Percentiles rank a stretch among this genome's conserved stretches.
Evolutionary conservation across 92 coral and sea anemone genomes (phyloP).

Genomic region (Pocillopora grandis): DNA sequence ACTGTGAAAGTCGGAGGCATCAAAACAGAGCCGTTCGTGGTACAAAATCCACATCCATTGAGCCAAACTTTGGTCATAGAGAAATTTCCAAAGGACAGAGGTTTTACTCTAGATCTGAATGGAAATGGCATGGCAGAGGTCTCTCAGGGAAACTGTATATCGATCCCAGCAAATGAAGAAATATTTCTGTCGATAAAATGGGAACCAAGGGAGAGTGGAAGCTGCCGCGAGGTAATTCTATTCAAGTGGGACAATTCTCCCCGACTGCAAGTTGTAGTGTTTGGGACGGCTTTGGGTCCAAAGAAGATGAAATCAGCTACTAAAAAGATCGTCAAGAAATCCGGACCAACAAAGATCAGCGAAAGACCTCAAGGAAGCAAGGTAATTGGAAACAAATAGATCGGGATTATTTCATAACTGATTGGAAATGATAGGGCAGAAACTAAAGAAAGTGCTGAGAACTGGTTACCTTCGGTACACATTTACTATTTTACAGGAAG

Average conservation of each 20-base stretch:
- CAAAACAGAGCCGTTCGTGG: slow-evolving; percentile 71
- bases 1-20: slow-evolving; percentile 84
- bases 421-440: too few relatives aligned
- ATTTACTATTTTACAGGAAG: too few relatives aligned
- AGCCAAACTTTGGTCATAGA: slow-evolving; percentile 79
- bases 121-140: slow-evolving; percentile 15
- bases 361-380: not conserved
- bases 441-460: too few relatives aligned
- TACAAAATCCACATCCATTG: slow-evolving; percentile 74
- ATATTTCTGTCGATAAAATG: slow-evolving; percentile 72
- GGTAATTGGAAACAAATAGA: not conserved
- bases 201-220: slow-evolving; percentile 89
- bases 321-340: slow-evolving; percentile 1
- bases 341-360: not conserved
- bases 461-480: too few relatives aligned
- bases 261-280: slow-evolving; percentile 80
- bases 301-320: slow-evolving; percentile 2
- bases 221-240: slow-evolving; percentile 76
- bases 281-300: slow-evolving; percentile 80
- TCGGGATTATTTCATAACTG: too few relatives aligned
- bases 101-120: slow-evolving; percentile 56
- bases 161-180: slow-evolving; percentile 73
- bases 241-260: slow-evolving; percentile 80
- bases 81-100: slow-evolving; percentile 73
- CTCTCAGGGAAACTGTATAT: slow-evolving; percentile 31